phyloP scores from a whole-genome alignment of 2,113 vertebrate species.

The Sardina pilchardus region DNA sequence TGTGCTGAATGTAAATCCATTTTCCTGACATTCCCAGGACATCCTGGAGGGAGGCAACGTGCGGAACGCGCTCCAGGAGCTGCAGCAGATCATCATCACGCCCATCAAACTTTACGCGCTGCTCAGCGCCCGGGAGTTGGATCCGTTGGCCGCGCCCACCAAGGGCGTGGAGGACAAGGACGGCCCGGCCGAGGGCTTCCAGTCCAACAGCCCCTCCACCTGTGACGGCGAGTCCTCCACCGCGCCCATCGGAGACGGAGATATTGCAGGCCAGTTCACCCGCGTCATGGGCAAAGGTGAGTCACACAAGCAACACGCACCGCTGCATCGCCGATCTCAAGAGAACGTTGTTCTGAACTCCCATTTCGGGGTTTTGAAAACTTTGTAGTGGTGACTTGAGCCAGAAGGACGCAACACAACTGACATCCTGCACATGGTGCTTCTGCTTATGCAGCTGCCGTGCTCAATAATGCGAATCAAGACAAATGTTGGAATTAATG shows the following conservation, averaged over 20 bases:
- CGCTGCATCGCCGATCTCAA: no score
- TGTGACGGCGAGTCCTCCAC: slow-evolving; percentile 82
- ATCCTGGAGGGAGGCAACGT: slow-evolving; percentile 93
- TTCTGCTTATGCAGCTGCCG: no score
- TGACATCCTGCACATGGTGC: no score
- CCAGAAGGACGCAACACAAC: no score
- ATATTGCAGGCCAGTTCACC: slow-evolving; percentile 92
- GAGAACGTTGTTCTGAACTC: no score
- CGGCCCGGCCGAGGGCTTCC: slow-evolving; percentile 73
- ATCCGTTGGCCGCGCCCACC: slow-evolving; percentile 54
- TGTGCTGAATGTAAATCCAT: not conserved
- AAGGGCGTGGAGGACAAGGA: slow-evolving; percentile 77
- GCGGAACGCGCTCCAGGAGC: slow-evolving; percentile 87
- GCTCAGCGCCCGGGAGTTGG: slow-evolving; percentile 63
- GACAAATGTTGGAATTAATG: no score
- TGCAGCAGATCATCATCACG: slow-evolving; percentile 90
- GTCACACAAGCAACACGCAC: not conserved
- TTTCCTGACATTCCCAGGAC: slow-evolving; percentile 68
- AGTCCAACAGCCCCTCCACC: slow-evolving; percentile 76
- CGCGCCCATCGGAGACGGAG: slow-evolving; percentile 84
- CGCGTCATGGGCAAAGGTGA: slow-evolving; percentile 95
- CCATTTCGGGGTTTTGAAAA: no score
- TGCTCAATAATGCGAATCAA: no score
- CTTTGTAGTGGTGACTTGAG: no score
- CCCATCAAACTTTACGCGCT: slow-evolving; percentile 85